A percentile compares a stretch with the other conserved stretches of the same genome.
Evolutionary conservation across 2,797 vertebrate genomes (phyloP).

Genomic region (Pangasius larnaudii): DNA sequence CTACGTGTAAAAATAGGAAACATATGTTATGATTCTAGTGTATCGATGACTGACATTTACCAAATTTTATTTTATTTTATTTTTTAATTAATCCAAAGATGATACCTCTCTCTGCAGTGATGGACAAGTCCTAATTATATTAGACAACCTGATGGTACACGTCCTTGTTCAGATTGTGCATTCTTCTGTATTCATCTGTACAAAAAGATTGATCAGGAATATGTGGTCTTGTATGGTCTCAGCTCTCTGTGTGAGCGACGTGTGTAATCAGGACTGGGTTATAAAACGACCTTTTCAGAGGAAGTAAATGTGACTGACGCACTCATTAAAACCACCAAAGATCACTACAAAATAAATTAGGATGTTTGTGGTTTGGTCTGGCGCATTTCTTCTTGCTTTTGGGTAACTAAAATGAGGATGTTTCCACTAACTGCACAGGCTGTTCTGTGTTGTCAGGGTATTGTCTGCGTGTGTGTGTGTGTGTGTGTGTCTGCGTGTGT

Average conservation of each 20-base stretch:
- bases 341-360: constrained; percentile 21
- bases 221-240: neutral
- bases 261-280: neutral
- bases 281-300: neutral
- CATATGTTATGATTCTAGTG: neutral
- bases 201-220: neutral
- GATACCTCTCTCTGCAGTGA: neutral
- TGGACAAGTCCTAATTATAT: neutral
- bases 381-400: neutral
- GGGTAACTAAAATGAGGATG: neutral
- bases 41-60: neutral
- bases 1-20: neutral
- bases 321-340: neutral
- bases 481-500: neutral
- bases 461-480: neutral
- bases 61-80: too few species aligned
- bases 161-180: neutral
- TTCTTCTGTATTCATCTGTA: neutral
- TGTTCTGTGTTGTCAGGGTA: neutral
- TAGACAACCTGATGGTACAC: neutral
- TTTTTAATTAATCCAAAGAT: neutral
- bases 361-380: neutral
- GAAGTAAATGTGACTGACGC: neutral
- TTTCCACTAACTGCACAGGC: neutral
- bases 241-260: neutral